Conservation (phyloP, 1,140 invertebrate genomes). For the Drosophila arizonae region DNA sequence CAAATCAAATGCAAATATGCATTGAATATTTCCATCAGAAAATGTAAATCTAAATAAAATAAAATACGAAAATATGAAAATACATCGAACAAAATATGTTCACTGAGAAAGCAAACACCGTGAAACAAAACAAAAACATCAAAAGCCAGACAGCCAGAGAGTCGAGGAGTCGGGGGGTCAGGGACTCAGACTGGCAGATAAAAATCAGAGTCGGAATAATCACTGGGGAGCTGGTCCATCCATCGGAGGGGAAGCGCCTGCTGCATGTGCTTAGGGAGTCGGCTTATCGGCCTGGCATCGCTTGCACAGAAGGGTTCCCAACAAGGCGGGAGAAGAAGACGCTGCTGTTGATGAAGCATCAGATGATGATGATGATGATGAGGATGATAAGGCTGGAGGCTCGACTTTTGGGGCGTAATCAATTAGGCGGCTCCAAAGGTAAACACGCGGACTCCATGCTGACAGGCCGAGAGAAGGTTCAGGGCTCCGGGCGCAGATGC, state of each 20-base stretch:
- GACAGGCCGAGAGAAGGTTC: conserved; percentile 42
- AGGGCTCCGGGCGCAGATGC: conserved; percentile 14
- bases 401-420: conserved; percentile 63
- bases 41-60: conserved; percentile 66
- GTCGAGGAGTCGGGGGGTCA: no score
- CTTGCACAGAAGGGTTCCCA: conserved; percentile 18
- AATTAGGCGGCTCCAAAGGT: conserved; percentile 68
- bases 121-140: conserved; percentile 40
- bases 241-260: neutral
- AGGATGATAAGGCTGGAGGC: conserved; percentile 33
- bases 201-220: conserved; percentile 63
- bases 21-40: conserved; percentile 56
- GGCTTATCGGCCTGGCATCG: conserved; percentile 32
- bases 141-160: conserved; percentile 46
- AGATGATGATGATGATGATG: conserved; percentile 16
- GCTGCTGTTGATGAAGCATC: neutral
- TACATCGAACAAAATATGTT: conserved; percentile 13
- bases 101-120: conserved; percentile 31
- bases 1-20: conserved; percentile 70
- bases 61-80: conserved; percentile 38
- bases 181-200: conserved; percentile 26
- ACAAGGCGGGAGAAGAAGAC: neutral
- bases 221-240: conserved; percentile 33
- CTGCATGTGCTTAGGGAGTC: conserved; percentile 2
- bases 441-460: conserved; percentile 47